Percentiles rank a stretch among this genome's conserved stretches.
phyloP scores from a whole-genome alignment of 2,888 invertebrate genomes.

The Siphonodentalium dalli region DNA sequence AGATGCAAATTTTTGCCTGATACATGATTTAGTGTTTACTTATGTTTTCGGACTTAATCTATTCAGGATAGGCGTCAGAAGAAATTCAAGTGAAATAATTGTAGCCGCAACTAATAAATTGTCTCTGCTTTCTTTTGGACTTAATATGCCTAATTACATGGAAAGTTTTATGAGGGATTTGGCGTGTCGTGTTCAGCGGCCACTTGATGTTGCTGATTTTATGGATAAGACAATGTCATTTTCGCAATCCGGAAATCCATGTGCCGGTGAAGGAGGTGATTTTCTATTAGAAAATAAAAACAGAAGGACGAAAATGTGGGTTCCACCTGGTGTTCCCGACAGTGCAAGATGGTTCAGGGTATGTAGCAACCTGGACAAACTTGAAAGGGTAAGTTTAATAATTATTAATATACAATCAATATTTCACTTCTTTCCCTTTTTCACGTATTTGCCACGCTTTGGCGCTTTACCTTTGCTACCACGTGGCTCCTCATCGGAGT shows the following conservation, averaged over 20 bases:
- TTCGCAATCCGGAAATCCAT: conserved; percentile 4
- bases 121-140: conserved; percentile 3
- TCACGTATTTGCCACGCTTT: too few species aligned
- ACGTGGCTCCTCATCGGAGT: too few species aligned
- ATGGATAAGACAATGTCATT: conserved; percentile 1
- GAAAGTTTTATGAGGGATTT: conserved; percentile 1
- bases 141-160: conserved; percentile 14
- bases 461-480: too few species aligned
- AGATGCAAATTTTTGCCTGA: too few species aligned
- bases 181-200: neutral
- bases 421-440: too few species aligned
- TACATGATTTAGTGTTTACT: too few species aligned
- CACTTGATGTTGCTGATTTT: neutral
- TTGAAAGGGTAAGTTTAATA: conserved; percentile 12
- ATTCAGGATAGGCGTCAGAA: neutral
- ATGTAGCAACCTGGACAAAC: conserved; percentile 8
- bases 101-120: neutral
- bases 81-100: conserved; percentile 1
- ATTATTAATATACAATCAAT: too few species aligned
- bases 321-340: conserved; percentile 10
- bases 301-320: neutral
- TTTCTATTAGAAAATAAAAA: conserved; percentile 12
- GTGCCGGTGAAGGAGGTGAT: conserved; percentile 13
- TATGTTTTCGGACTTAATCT: too few species aligned
- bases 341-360: conserved; percentile 5